Evolutionary conservation across 2,113 vertebrate genomes (phyloP).

Genomic region (Pelvicachromis taeniatus): DNA sequence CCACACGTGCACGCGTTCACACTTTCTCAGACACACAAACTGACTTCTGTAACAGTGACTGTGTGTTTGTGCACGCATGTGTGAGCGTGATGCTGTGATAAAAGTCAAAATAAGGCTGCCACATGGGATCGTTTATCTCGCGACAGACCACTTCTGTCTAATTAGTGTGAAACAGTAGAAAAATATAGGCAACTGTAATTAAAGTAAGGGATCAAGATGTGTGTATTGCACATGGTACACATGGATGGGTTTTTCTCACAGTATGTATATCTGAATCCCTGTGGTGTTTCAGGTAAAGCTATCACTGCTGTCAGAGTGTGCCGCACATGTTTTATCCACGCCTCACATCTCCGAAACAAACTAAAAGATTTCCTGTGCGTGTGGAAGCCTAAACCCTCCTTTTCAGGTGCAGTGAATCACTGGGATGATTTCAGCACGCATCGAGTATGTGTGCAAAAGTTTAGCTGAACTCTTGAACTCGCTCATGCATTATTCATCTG

Average conservation of each 20-base stretch:
- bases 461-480: background rate
- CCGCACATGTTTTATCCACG: slow-evolving; percentile 5
- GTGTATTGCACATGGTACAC: slow-evolving; percentile 27
- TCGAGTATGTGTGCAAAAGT: background rate
- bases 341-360: background rate
- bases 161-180: slow-evolving; percentile 67
- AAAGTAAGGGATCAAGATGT: slow-evolving; percentile 26
- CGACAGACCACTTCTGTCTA: slow-evolving; percentile 72
- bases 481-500: background rate
- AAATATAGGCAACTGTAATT: slow-evolving; percentile 63
- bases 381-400: background rate
- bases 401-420: background rate
- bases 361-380: background rate
- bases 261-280: slow-evolving; percentile 7
- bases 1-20: background rate
- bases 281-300: slow-evolving; percentile 26
- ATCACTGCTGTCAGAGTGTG: slow-evolving; percentile 20
- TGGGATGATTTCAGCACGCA: background rate
- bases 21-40: background rate
- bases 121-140: slow-evolving; percentile 74
- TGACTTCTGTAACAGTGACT: background rate
- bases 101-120: slow-evolving; percentile 61
- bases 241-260: background rate
- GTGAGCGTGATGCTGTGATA: slow-evolving; percentile 41
- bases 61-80: background rate